phyloP scores from a whole-genome alignment of 1,140 invertebrate genomes.

The Triops cancriformis region DNA sequence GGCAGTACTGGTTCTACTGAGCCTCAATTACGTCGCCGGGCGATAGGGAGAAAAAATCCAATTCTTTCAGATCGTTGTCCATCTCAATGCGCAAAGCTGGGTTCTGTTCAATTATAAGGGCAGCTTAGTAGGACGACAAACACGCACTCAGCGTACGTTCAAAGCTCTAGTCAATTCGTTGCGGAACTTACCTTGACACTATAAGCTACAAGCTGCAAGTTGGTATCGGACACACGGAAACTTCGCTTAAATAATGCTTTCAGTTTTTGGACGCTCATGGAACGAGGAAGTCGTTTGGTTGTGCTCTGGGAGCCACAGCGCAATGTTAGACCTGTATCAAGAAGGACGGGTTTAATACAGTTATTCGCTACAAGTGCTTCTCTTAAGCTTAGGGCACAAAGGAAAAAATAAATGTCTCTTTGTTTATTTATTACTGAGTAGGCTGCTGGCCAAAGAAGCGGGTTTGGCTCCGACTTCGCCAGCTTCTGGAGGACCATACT shows the following conservation, averaged over 20 bases:
- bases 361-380: not conserved
- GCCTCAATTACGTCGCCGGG: conserved; percentile 61
- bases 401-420: conserved; percentile 33
- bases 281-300: conserved; percentile 60
- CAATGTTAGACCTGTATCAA: conserved; percentile 41
- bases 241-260: conserved; percentile 59
- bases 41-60: conserved; percentile 75
- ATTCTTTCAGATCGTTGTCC: conserved; percentile 67
- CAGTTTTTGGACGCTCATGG: conserved; percentile 74
- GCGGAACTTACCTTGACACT: conserved; percentile 44
- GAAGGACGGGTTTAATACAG: conserved; percentile 22
- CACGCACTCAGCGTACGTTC: not conserved
- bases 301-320: conserved; percentile 43
- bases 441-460: conserved; percentile 58
- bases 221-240: conserved; percentile 48
- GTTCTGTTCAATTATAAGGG: conserved; percentile 43
- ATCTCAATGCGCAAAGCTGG: conserved; percentile 59
- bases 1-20: not conserved
- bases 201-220: conserved; percentile 45
- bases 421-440: conserved; percentile 45
- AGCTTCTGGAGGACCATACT: conserved; percentile 67
- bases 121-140: conserved; percentile 20
- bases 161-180: conserved; percentile 28
- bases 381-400: not conserved
- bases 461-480: conserved; percentile 52